A percentile compares a stretch with the other conserved stretches of the same genome.
These are phyloP conservation scores for Omphaloscelis lunosa DNA, from an alignment of 2,888 invertebrate species.

Conservation along the genomic window DNA sequence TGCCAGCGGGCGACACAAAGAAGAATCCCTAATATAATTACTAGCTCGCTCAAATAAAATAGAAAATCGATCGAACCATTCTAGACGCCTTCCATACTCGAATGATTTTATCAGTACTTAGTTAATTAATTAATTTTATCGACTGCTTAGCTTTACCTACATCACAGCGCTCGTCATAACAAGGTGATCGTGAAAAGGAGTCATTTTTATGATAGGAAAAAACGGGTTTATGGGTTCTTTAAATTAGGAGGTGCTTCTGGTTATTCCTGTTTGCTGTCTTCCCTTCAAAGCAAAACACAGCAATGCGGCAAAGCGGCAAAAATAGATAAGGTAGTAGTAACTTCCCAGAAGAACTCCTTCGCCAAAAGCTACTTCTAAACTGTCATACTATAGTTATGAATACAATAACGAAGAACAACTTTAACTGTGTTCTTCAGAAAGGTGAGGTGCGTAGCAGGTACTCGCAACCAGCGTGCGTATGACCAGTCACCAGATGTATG, in stretches of 20 bases:
- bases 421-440: background rate
- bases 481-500: too few species aligned
- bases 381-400: background rate
- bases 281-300: background rate
- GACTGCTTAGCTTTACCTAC: constrained; percentile 23
- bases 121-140: constrained; percentile 47
- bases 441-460: background rate
- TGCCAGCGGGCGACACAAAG: background rate
- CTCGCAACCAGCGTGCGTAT: background rate
- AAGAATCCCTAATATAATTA: background rate
- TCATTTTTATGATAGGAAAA: background rate
- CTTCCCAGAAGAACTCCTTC: background rate
- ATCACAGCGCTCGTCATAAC: constrained; percentile 18
- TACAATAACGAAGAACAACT: background rate
- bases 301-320: background rate
- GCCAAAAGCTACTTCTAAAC: background rate
- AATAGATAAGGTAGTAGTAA: background rate
- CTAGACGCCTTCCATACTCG: background rate
- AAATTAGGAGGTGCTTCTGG: background rate
- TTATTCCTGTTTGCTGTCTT: background rate
- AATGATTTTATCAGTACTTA: constrained; percentile 18
- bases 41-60: constrained; percentile 31
- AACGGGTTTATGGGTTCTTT: too few species aligned
- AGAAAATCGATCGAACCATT: constrained; percentile 30
- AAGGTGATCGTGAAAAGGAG: background rate